A percentile compares a stretch with the other conserved stretches of the same genome.
These are phyloP conservation scores for Willisornis vidua DNA, from an alignment of 2,113 vertebrate species.

Conservation along the genomic window DNA sequence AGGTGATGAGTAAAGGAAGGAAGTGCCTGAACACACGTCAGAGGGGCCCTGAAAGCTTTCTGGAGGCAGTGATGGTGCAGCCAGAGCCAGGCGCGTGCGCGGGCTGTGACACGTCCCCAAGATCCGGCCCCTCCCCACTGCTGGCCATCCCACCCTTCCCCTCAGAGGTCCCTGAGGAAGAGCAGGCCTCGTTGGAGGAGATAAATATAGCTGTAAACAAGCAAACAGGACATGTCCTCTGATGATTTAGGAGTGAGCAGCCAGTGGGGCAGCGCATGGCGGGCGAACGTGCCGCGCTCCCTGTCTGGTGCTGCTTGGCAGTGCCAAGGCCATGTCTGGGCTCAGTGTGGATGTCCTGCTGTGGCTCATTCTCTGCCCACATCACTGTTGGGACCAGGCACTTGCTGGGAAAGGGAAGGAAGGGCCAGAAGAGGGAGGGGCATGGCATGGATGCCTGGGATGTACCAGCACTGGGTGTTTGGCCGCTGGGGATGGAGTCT, in stretches of 20 bases:
- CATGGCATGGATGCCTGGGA: not conserved
- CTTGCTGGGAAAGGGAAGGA: not conserved
- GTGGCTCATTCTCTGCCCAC: not conserved
- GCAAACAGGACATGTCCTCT: constrained; percentile 59
- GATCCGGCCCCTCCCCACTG: constrained; percentile 1
- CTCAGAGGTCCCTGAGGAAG: constrained; percentile 63
- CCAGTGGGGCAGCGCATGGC: not conserved
- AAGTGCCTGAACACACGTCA: not conserved
- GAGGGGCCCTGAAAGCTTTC: not conserved
- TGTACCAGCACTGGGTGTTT: rapidly evolving
- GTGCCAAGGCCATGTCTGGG: rapidly evolving
- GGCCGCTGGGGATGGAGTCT: not conserved
- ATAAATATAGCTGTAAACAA: constrained; percentile 72
- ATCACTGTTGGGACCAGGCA: rapidly evolving
- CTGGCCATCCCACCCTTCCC: constrained; percentile 55
- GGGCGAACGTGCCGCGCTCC: not conserved
- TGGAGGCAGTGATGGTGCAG: not conserved
- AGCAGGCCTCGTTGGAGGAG: constrained; percentile 15
- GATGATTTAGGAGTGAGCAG: not conserved
- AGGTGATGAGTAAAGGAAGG: constrained; percentile 28
- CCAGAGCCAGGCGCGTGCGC: not conserved
- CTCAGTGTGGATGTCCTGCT: rapidly evolving
- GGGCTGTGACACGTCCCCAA: not conserved
- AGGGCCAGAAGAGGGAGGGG: not conserved
- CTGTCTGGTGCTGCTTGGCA: not conserved